Conservation (phyloP, 2,888 invertebrate genomes). For the Drosophila nigritarsus region DNA sequence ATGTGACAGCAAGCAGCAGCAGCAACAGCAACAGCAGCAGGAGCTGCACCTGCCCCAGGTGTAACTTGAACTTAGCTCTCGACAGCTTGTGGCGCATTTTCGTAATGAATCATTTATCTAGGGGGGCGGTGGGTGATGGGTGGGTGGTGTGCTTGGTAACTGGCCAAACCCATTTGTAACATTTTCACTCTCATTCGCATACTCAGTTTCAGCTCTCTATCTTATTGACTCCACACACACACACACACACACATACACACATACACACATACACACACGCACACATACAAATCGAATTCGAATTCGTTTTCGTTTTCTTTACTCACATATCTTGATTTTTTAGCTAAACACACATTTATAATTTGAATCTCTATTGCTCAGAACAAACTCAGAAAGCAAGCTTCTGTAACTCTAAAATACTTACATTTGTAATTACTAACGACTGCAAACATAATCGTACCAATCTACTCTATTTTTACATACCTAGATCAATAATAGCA, state of each 20-base stretch:
- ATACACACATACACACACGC: not conserved
- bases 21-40: conserved; percentile 4
- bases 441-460: conserved; percentile 56
- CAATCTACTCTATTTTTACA: conserved; percentile 43
- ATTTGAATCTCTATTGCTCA: conserved; percentile 17
- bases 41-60: conserved; percentile 58
- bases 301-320: conserved; percentile 4
- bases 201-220: conserved; percentile 7
- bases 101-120: conserved; percentile 62
- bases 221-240: conserved; percentile 6
- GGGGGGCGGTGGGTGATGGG: not conserved
- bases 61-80: conserved; percentile 33
- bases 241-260: conserved; percentile 1
- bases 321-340: not conserved
- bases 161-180: conserved; percentile 46
- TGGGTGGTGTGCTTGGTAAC: conserved; percentile 4
- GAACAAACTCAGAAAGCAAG: conserved; percentile 11
- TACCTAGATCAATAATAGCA: conserved; percentile 53
- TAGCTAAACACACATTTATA: conserved; percentile 1
- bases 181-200: conserved; percentile 8
- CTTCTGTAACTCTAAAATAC: conserved; percentile 31
- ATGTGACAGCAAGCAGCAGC: conserved; percentile 27
- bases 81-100: conserved; percentile 53
- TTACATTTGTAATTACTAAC: conserved; percentile 61
- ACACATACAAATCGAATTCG: conserved; percentile 1